phyloP scores from a whole-genome alignment of 2,888 invertebrate genomes.

The Ornithoptera priamus region DNA sequence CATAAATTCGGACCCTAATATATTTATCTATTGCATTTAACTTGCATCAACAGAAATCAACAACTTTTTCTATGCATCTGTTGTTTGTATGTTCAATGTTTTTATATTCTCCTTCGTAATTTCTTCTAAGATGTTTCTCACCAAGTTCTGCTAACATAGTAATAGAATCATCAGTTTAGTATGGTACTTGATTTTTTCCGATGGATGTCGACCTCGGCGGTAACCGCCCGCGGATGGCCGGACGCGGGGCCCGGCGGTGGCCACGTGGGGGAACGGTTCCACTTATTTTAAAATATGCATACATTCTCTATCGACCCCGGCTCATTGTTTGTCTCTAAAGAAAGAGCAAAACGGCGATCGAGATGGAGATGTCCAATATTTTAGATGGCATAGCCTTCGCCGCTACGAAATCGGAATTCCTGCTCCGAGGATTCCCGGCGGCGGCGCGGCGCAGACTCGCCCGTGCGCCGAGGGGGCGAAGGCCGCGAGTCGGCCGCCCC shows the following conservation, averaged over 20 bases:
- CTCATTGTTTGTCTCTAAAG: conserved; percentile 75
- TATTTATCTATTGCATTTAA: conserved; percentile 63
- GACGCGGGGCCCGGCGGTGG: background rate
- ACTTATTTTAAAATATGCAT: conserved; percentile 72
- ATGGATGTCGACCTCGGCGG: background rate
- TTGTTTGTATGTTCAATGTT: conserved; percentile 9
- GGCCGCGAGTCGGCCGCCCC: conserved; percentile 53
- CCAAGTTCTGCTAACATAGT: too few relatives aligned
- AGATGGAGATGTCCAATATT: conserved; percentile 81
- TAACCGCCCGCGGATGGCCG: background rate
- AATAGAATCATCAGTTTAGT: too few relatives aligned
- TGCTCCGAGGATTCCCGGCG: conserved; percentile 60
- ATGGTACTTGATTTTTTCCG: background rate
- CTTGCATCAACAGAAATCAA: conserved; percentile 36
- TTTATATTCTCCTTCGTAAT: conserved; percentile 32
- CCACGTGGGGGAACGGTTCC: conserved; percentile 57
- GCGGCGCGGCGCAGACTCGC: conserved; percentile 43
- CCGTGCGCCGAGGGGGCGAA: conserved; percentile 52
- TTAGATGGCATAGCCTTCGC: conserved; percentile 79
- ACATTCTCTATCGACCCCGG: conserved; percentile 75
- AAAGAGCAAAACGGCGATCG: conserved; percentile 74
- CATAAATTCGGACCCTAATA: conserved; percentile 58
- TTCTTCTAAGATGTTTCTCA: conserved; percentile 16
- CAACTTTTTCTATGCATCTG: conserved; percentile 31
- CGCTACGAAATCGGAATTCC: conserved; percentile 76